Evolutionary conservation across 2,113 vertebrate species (phyloP), one percentile per base, ranked within the genome.

Genomic region (Lepus europaeus): DNA sequence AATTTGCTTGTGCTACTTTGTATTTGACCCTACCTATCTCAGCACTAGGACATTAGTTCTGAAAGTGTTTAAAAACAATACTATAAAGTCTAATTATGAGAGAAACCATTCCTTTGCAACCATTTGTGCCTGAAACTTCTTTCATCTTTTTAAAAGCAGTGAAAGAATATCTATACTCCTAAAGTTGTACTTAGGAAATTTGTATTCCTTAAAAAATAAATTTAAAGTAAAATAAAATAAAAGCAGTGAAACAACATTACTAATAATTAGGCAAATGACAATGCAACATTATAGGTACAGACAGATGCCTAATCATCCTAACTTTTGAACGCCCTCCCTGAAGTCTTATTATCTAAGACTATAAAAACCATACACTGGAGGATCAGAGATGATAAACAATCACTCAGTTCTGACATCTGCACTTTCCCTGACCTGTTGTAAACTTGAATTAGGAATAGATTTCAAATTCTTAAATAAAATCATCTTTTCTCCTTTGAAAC

Each of bases 361-460:
- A 27, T 90, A 69, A 93, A 92, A 93, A 91, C 6, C 29, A 59
- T 72, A 76, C 17, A 14, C 3, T 92, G 22, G 39, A 64, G 85
- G 33, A 39, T 76, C 27, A 89, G 45, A 83, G 51, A 10, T 51
- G 25, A 49, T 68, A 31, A 73, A 77, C 76, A 33, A 33, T 89
- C 51, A 84, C 5, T 51, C 51, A 79, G 49, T 73, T 72, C 19
- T 81, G 74, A 68, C 82, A 31, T 45, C 31, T 94, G 63, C 31
- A 31, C 61, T 95, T 83, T 73, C 9, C 17, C 31, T 56, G 14
- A 73, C 2, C 9, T 94, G 20, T 61, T 51, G 22, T 7, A 49
- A 94, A 95, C 9, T 83, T 87, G 11, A 91, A 83, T 95, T 85
- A 78, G 49, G 82, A 39, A 84, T 13, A 90, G 45, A 82, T 76